Conservation (phyloP, 2,113 vertebrate genomes). For the Thamnaconus septentrionalis region DNA sequence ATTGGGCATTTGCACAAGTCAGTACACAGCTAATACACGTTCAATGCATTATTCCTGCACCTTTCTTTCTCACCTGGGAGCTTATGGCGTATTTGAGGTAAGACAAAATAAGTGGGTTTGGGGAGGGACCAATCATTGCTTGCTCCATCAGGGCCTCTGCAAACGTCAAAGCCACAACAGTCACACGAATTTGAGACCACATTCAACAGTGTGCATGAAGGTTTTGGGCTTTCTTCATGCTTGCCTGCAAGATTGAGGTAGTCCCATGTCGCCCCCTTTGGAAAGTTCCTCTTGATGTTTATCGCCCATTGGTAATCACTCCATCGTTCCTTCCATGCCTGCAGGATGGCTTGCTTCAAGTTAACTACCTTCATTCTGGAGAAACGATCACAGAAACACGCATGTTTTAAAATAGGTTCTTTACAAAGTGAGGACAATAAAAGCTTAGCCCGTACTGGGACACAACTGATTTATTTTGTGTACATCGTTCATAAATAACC, state of each 20-base stretch:
- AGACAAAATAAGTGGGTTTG: conserved; percentile 95
- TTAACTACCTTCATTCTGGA: conserved; percentile 93
- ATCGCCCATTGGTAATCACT: conserved; percentile 96
- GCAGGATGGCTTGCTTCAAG: conserved; percentile 94
- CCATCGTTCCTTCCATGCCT: conserved; percentile 98
- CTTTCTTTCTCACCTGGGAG: conserved; percentile 85
- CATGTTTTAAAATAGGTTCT: not conserved
- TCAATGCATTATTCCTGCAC: not conserved
- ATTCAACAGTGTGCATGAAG: not conserved
- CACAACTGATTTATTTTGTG: not conserved
- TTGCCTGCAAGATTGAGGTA: conserved; percentile 94
- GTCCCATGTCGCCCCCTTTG: conserved; percentile 94
- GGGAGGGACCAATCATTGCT: conserved; percentile 95
- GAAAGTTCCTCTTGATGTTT: conserved; percentile 96
- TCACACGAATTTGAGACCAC: not conserved
- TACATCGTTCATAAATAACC: too few relatives aligned
- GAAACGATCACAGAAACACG: not conserved
- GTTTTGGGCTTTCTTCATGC: not conserved
- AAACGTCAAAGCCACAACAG: conserved; percentile 30
- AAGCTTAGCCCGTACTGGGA: not conserved
- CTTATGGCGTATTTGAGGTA: conserved; percentile 97
- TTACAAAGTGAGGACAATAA: not conserved
- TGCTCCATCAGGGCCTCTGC: conserved; percentile 95
- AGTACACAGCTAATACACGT: not conserved
- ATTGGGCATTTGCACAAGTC: not conserved